Percentiles rank a stretch among this genome's conserved stretches.
Evolutionary conservation across 2,888 invertebrate genomes (phyloP).

Genomic region (Eupeodes luniger): DNA sequence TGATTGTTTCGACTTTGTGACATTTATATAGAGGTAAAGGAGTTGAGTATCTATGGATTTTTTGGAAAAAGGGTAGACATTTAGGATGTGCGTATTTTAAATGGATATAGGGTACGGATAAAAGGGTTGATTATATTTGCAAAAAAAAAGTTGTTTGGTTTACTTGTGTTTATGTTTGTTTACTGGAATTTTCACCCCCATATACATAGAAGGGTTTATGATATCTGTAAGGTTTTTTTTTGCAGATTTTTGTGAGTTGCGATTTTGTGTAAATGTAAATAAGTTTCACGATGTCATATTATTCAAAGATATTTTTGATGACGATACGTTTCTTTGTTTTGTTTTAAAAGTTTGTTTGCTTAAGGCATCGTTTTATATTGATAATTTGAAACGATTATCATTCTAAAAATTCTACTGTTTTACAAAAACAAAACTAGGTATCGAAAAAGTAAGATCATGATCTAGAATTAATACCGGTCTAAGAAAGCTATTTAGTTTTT

Average conservation of each 20-base stretch:
- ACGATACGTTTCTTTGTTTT: no score
- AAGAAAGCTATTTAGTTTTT: no score
- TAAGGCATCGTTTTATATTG: no score
- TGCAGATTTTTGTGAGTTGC: background rate
- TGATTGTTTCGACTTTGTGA: constrained; percentile 66
- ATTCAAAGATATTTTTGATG: background rate
- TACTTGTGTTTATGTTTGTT: constrained; percentile 69
- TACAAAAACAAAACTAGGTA: no score
- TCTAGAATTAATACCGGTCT: no score
- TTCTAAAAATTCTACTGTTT: no score
- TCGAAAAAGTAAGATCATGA: no score
- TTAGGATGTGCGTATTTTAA: background rate
- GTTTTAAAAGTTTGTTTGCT: background rate
- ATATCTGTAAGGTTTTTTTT: constrained; percentile 17
- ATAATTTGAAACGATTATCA: no score
- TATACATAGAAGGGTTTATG: constrained; percentile 14
- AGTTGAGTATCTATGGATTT: constrained; percentile 1
- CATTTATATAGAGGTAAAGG: constrained; percentile 37
- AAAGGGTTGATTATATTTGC: constrained; percentile 41
- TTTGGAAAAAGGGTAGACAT: constrained; percentile 49
- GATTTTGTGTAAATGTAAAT: background rate
- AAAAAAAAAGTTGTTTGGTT: constrained; percentile 10
- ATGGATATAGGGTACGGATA: background rate
- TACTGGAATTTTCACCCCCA: constrained; percentile 45
- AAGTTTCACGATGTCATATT: background rate